Evolutionary conservation across 1,140 invertebrate species (phyloP), one percentile per base, ranked within the genome.

Genomic region (Patella vulgata): DNA sequence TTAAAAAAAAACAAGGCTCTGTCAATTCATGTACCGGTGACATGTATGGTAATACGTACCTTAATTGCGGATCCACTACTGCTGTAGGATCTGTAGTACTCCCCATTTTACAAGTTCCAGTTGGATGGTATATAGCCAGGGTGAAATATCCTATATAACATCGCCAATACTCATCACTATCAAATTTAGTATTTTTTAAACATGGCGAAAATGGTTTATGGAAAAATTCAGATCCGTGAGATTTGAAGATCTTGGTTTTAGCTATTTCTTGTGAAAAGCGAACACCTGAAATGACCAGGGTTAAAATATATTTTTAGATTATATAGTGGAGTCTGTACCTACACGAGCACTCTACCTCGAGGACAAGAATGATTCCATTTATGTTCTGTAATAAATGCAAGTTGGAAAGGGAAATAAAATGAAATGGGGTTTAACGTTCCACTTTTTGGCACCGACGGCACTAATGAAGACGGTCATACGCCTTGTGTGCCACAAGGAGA

Each of bases 21-120:
- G n/a, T n/a, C n/a, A n/a, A n/a, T n/a, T n/a, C n/a, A n/a, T n/a
- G n/a, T n/a, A n/a, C n/a, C n/a, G n/a, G n/a, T n/a, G n/a, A n/a
- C 59, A 40, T 2, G 28, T 54, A 46, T 42, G 55, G n/a, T 54
- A 42, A 51, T 62, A 31, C 55, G 51, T 51, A 80, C 84, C 82
- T 82, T 3, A 86, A 83, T 69, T 92, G 87, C 11, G 91, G 89
- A 82, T 97, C 94, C 0, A 97, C 94, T 0, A 97, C 95, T 0
- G 94, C 92, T 4, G 90, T 89, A 11, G 88, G 85, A 78, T 95
- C 93, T 88, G 89, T 91, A 48, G 89, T 89, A 0, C 91, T 91
- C 0, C 94, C 95, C 95, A 98, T 98, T 80, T 95, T 96, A 53
- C 91, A 93, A 0, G 94, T 96, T 0, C 94, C 93, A 0, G 93